Conservation (phyloP, 2,797 vertebrate genomes). For the Ctenosaura bakeri region DNA sequence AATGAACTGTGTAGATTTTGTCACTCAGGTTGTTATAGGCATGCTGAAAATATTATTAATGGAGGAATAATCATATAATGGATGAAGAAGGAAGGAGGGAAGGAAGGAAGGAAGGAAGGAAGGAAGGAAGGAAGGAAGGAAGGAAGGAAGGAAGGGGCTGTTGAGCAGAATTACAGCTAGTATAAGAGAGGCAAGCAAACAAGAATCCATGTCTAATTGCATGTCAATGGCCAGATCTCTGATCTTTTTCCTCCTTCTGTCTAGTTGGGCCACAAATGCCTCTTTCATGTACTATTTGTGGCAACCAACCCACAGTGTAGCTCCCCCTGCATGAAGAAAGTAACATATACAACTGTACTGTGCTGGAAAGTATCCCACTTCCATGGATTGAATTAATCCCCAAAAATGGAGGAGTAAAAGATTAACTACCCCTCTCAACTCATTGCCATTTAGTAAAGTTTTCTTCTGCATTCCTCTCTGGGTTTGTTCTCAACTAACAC, state of each 20-base stretch:
- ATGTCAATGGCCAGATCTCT: not conserved
- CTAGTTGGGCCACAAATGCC: not conserved
- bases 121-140: too few species aligned
- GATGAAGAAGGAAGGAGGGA: not conserved
- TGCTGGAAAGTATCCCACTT: not conserved
- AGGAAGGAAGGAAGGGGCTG: too few species aligned
- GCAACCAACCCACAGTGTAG: not conserved
- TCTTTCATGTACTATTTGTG: not conserved
- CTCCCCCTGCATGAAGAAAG: not conserved
- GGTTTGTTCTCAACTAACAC: not conserved
- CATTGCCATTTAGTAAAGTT: constrained; percentile 15
- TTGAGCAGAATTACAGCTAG: not conserved
- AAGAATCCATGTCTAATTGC: not conserved
- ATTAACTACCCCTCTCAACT: not conserved
- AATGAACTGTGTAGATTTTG: not conserved
- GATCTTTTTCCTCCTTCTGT: not conserved
- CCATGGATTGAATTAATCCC: not conserved
- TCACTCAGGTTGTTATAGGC: not conserved
- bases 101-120: too few species aligned
- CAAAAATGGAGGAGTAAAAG: not conserved
- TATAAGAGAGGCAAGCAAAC: not conserved
- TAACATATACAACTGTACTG: not conserved
- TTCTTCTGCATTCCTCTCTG: not conserved
- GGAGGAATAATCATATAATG: not conserved
- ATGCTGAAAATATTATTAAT: not conserved